Evolutionary conservation across 1,140 invertebrate genomes (phyloP).

Genomic region (Anastrepha obliqua): DNA sequence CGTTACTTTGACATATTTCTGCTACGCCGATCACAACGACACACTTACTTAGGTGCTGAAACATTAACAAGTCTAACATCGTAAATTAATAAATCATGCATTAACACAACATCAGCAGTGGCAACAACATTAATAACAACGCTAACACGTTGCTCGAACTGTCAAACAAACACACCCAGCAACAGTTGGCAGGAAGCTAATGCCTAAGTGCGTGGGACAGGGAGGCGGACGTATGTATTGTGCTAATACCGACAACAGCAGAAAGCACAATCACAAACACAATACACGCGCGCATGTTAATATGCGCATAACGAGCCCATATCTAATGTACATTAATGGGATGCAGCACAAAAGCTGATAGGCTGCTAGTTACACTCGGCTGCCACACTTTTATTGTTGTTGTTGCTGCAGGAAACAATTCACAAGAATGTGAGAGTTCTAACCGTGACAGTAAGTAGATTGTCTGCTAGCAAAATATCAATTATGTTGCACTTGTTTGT

Average conservation of each 20-base stretch:
- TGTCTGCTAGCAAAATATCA: slow-evolving; percentile 35
- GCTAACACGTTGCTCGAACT: neutral
- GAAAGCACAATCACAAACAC: neutral
- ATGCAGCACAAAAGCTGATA: slow-evolving; percentile 16
- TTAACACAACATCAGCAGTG: slow-evolving; percentile 47
- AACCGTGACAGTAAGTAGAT: slow-evolving; percentile 7
- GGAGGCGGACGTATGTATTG: neutral
- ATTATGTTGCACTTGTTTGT: neutral
- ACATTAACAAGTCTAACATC: slow-evolving; percentile 17
- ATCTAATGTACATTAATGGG: neutral
- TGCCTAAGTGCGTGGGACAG: neutral
- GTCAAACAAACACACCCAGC: neutral
- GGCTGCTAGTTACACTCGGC: neutral
- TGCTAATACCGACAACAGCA: neutral
- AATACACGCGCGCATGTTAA: neutral
- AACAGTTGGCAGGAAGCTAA: slow-evolving; percentile 16
- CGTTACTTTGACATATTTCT: slow-evolving; percentile 11
- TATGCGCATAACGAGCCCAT: neutral
- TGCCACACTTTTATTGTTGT: neutral
- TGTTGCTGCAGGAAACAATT: neutral
- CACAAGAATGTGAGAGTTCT: slow-evolving; percentile 5
- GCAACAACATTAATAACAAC: neutral
- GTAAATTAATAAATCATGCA: slow-evolving; percentile 45
- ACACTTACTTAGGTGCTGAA: neutral
- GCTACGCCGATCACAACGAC: neutral